Conservation (phyloP, 2,888 invertebrate genomes). For the Caenorhabditis zanzibari region DNA sequence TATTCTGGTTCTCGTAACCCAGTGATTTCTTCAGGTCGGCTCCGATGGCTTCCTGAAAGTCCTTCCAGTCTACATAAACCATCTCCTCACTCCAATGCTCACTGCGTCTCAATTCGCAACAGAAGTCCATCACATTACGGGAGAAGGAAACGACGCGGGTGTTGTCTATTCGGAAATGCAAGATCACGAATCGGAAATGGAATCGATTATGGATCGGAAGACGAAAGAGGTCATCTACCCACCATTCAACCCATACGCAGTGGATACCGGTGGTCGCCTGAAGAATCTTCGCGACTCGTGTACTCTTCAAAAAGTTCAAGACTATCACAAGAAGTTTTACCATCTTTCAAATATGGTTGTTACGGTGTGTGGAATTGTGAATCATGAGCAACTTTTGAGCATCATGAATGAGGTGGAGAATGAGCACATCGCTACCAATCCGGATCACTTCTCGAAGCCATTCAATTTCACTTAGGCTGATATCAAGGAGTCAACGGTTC, state of each 20-base stretch:
- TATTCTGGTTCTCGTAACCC: too few species aligned
- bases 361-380: constrained; percentile 90
- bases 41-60: constrained; percentile 92
- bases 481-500: constrained; percentile 62
- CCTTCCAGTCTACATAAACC: constrained; percentile 94
- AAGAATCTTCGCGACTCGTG: constrained; percentile 91
- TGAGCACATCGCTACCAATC: constrained; percentile 85
- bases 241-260: constrained; percentile 90
- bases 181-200: constrained; percentile 82
- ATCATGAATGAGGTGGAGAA: constrained; percentile 88
- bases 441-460: constrained; percentile 76
- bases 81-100: constrained; percentile 91
- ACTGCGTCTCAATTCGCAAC: constrained; percentile 91
- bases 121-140: constrained; percentile 94
- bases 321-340: constrained; percentile 92
- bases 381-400: constrained; percentile 88
- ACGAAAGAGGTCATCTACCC: constrained; percentile 86
- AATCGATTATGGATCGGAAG: constrained; percentile 77
- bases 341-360: constrained; percentile 92
- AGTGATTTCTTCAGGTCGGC: constrained; percentile 86
- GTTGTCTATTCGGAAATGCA: constrained; percentile 97
- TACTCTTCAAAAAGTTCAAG: constrained; percentile 89
- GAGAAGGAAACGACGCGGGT: constrained; percentile 92
- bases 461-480: constrained; percentile 68
- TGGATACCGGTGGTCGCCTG: constrained; percentile 92